Conservation (phyloP, 2,888 invertebrate species). For the Tenthredo distinguenda region DNA sequence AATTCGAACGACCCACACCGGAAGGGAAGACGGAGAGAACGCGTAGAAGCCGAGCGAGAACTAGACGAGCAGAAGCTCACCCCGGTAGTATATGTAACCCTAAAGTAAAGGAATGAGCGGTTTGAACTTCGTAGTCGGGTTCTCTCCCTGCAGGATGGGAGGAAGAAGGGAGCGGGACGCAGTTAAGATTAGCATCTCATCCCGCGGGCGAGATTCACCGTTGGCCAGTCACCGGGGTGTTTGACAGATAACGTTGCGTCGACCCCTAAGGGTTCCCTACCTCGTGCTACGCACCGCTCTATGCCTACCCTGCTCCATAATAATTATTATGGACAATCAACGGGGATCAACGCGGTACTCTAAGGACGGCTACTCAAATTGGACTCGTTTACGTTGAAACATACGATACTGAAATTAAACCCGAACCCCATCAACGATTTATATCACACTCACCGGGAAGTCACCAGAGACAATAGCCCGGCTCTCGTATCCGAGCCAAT, state of each 20-base stretch:
- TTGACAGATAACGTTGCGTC: conserved; percentile 53
- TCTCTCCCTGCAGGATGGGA: conserved; percentile 55
- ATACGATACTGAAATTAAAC: conserved; percentile 40
- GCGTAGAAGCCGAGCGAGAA: not conserved
- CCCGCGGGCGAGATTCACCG: conserved; percentile 58
- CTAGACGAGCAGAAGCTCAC: not conserved
- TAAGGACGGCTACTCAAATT: conserved; percentile 56
- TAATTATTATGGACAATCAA: conserved; percentile 66
- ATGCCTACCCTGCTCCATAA: not conserved
- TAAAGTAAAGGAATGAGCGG: conserved; percentile 49
- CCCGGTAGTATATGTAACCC: not conserved
- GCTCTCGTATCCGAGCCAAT: not conserved
- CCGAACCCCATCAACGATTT: not conserved
- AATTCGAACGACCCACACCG: conserved; percentile 58
- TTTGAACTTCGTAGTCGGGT: conserved; percentile 53
- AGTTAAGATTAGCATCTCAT: conserved; percentile 68
- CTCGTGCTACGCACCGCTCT: conserved; percentile 51
- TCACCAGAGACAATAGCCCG: not conserved
- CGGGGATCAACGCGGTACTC: conserved; percentile 55
- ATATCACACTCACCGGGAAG: not conserved
- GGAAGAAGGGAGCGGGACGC: conserved; percentile 44
- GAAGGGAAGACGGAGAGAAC: conserved; percentile 28
- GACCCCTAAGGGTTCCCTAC: not conserved
- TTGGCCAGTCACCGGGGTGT: conserved; percentile 54
- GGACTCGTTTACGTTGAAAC: conserved; percentile 58